Conservation (phyloP, 2,888 invertebrate genomes). For the Branchipolynoe longqiensis region DNA sequence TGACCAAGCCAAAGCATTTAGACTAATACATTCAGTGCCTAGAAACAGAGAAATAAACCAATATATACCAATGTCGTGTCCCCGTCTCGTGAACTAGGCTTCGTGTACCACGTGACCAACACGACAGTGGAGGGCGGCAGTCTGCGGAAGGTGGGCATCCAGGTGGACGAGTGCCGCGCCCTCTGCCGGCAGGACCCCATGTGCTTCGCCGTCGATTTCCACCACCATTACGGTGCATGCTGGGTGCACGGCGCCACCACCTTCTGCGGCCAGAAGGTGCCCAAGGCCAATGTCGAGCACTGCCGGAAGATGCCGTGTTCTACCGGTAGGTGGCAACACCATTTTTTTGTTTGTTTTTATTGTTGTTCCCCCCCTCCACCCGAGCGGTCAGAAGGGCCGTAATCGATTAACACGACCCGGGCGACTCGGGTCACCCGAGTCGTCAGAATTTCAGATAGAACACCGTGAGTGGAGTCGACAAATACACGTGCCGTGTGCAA, state of each 20-base stretch:
- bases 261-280: neutral
- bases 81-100: too few species aligned
- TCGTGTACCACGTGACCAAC: neutral
- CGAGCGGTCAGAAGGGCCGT: too few species aligned
- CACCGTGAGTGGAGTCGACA: too few species aligned
- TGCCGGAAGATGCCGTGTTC: slow-evolving; percentile 21
- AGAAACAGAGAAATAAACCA: too few species aligned
- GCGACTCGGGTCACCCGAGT: too few species aligned
- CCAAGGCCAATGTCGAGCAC: slow-evolving; percentile 23
- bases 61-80: too few species aligned
- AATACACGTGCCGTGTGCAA: too few species aligned
- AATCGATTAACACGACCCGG: too few species aligned
- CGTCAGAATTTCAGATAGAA: too few species aligned
- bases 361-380: too few species aligned
- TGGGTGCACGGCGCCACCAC: slow-evolving; percentile 47
- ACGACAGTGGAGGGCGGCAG: neutral
- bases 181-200: slow-evolving; percentile 23
- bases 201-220: slow-evolving; percentile 48
- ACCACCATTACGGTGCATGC: slow-evolving; percentile 34
- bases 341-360: neutral
- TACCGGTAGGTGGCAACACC: neutral
- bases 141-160: slow-evolving; percentile 17
- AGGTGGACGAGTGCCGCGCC: neutral
- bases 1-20: too few species aligned
- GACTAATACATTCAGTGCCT: too few species aligned